These are phyloP conservation scores for Aselliscus stoliczkanus DNA, from an alignment of 2,797 vertebrate species.

Conservation along the genomic window DNA sequence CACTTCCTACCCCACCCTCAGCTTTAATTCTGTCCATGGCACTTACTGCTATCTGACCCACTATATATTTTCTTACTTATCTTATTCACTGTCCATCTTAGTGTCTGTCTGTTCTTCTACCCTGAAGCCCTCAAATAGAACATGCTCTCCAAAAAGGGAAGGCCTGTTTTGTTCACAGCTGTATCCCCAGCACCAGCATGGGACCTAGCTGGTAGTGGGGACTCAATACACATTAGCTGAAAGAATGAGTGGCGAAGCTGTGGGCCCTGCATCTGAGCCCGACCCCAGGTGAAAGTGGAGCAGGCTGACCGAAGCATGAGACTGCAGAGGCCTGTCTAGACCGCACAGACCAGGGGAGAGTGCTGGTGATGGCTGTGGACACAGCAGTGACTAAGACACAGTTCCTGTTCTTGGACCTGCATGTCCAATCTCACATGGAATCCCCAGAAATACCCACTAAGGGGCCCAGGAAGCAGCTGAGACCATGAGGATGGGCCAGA, in stretches of 20 bases:
- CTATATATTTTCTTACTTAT: neutral
- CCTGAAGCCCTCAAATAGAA: neutral
- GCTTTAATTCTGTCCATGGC: neutral
- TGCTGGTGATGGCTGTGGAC: conserved; percentile 18
- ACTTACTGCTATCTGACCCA: neutral
- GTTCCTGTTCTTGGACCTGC: neutral
- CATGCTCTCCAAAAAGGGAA: neutral
- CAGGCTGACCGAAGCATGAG: neutral
- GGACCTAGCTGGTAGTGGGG: rapidly evolving
- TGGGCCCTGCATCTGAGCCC: neutral
- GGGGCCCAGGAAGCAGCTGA: neutral
- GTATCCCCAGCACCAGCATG: neutral
- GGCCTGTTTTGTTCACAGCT: neutral
- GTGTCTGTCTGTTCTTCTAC: neutral
- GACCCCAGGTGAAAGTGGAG: neutral
- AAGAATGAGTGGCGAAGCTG: neutral
- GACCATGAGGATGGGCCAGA: neutral
- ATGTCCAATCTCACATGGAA: neutral
- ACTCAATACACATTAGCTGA: neutral
- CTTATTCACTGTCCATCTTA: neutral
- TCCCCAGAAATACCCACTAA: neutral
- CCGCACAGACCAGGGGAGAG: neutral
- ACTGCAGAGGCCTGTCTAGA: neutral
- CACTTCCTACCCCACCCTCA: neutral
- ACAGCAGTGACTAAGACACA: neutral